A percentile compares a stretch with the other conserved stretches of the same genome.
These are phyloP conservation scores for Cephalotes varians DNA, from an alignment of 2,888 invertebrate species.

Conservation along the genomic window DNA sequence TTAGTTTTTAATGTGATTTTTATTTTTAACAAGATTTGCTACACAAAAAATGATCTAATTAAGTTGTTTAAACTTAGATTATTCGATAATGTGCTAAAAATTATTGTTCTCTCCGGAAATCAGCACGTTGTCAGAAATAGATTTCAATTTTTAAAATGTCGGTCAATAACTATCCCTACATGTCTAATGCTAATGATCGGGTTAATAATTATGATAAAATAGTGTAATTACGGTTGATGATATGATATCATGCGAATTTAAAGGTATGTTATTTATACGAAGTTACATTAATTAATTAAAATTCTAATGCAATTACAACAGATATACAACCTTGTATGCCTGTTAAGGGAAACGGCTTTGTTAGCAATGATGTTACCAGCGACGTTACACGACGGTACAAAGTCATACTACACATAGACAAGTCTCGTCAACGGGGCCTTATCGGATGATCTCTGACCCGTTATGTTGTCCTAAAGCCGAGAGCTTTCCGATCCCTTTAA, in stretches of 20 bases:
- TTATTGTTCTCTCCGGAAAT: slow-evolving; percentile 3
- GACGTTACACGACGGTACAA: slow-evolving; percentile 32
- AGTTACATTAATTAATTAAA: slow-evolving; percentile 60
- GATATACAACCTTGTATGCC: slow-evolving; percentile 54
- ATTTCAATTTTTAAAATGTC: slow-evolving; percentile 30
- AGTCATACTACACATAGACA: slow-evolving; percentile 43
- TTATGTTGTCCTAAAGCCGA: slow-evolving; percentile 3
- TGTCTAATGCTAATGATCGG: not conserved
- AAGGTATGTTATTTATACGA: slow-evolving; percentile 11
- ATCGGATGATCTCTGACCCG: slow-evolving; percentile 28
- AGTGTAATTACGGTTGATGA: not conserved
- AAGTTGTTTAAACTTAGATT: not conserved
- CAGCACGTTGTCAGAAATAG: not conserved
- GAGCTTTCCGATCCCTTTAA: slow-evolving; percentile 19
- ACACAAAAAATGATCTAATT: not conserved
- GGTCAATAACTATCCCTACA: slow-evolving; percentile 7
- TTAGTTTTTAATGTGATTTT: not conserved
- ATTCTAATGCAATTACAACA: slow-evolving; percentile 66
- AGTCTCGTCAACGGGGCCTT: slow-evolving; percentile 32
- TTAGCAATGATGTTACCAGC: slow-evolving; percentile 59
- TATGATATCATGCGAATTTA: slow-evolving; percentile 19
- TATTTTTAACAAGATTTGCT: not conserved
- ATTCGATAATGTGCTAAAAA: not conserved
- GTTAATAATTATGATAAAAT: slow-evolving; percentile 16
- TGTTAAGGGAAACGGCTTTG: slow-evolving; percentile 69